Evolutionary conservation across 2,888 invertebrate species (phyloP), one percentile per base, ranked within the genome.

Genomic region (Pterobdella sp.): DNA sequence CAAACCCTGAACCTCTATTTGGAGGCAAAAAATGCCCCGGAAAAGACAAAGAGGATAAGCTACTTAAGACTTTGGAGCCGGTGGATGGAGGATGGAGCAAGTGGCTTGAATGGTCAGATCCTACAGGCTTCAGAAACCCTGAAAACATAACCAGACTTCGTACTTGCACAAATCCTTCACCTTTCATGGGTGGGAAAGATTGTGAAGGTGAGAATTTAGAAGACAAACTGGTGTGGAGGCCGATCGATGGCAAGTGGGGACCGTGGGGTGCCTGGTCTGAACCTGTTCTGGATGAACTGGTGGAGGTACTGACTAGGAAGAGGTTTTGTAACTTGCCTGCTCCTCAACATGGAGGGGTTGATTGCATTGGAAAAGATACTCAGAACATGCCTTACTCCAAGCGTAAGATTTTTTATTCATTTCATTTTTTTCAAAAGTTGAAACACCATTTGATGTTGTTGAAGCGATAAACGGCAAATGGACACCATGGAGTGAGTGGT

Each of bases 401-500:
- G 3, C 69, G 69, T 69, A 18, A 69, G 69, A 29, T 69, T 7
- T 37, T 35, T 68, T 66, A 1, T 29, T 32, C n/a, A 1, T 32
- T 64, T 64, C 26, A 10, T 14, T 7, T 26, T 64, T 1, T 7
- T 65, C 4, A 14, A 7, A 29, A 66, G 26, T 29, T 14, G 14
- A 26, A 7, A 66, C 1, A 32, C n/a, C 18, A 7, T 7, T 67
- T 67, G 26, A 1, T 67, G 32, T 7, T n/a, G 1, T 3, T 67
- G 32, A 22, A 56, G 60, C 60, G 4, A 56, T 75, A n/a, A 74
- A 76, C 66, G 76, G 76, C 26, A 65, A 32, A 10, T 76, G 74
- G 75, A 72, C 72, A 34, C n/a, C 18, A 18, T 76, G 76, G 76
- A 32, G 65, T 22, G 4, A 49, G 0, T 76, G 76, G 76, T 72